Evolutionary conservation across 1,140 invertebrate genomes (phyloP), one percentile per base, ranked within the genome.

Genomic region (Zaprionus gabonicus): DNA sequence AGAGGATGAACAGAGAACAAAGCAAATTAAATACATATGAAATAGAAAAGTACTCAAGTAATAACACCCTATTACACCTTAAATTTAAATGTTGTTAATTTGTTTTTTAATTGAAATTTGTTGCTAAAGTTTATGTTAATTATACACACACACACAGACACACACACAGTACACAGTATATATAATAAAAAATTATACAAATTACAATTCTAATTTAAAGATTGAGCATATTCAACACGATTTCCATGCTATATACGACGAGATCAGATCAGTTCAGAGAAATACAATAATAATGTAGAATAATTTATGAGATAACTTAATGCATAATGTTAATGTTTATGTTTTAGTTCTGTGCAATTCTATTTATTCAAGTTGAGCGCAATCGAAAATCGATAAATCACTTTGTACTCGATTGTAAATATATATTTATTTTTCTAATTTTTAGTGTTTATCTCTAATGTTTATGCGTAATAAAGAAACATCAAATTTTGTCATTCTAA

Each of bases 341-440:
- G n/a, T 63, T 84, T 90, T 81, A 88, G 78, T 81, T 90, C 81
- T 71, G 85, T 90, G 85, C 85, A 90, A 90, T 90, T 90, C 78
- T 90, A 90, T 90, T 90, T 90, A 90, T 90, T 88, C 82, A 70
- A 64, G 31, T 62, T 63, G 51, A 74, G 27, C 41, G 51, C 36
- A 64, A 56, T 44, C 34, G 28, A n/a, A n/a, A 85, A 68, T 57
- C 49, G 60, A 46, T 46, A 46, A 84, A 72, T 70, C 68, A 67
- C 64, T 75, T 81, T 81, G 74, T 82, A 76, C 71, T 71, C 66
- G 78, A 81, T 85, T 90, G 85, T 90, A 90, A 90, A 90, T 90
- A 90, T 90, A 90, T 90, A 90, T 90, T 90, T 90, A 87, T 88
- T 88, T 84, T 84, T 69, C 68, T 81, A 83, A 72, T 62, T 56